Evolutionary conservation across 2,797 vertebrate species (phyloP), one percentile per base, ranked within the genome.

Genomic region (Poecilia velifera): DNA sequence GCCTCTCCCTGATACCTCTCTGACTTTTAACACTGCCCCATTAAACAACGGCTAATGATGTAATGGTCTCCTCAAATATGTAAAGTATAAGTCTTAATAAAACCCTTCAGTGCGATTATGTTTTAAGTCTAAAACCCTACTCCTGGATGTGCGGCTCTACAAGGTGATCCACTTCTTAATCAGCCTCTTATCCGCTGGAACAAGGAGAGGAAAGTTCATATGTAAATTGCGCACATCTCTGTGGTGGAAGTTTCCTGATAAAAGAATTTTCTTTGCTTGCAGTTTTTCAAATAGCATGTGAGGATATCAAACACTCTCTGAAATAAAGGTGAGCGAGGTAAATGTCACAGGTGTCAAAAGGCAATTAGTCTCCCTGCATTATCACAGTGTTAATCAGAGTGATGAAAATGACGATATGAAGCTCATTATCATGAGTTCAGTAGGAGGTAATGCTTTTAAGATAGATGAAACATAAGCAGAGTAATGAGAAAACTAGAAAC

Each of bases 31-130:
- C 90, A 92, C 85, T 39, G 76, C 68, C 84, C 84, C 13, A 22
- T 93, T 94, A 92, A 88, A 94, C 94, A 94, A 36, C 83, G 74
- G 93, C 92, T 94, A 93, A 94, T 92, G 90, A 94, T 95, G 94
- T 94, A 94, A 95, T 92, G 73, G 91, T 81, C 92, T 91, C 91
- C 89, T 95, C 94, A 95, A 96, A 95, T 96, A 96, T 95, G 95
- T 94, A 95, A 96, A 96, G 91, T 93, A 94, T 93, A 88, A 91
- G 84, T 87, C 91, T 93, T 95, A 91, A 94, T 93, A 92, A 95
- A 93, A 92, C 87, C 86, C 89, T 59, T 79, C 75, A 80, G 81
- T 83, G 86, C 88, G 93, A 96, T 94, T 94, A 93, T 90, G 89
- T 88, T 82, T 92, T 93, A 87, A 91, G 87, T 92, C 89, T 88